Evolutionary conservation across 2,797 vertebrate genomes (phyloP), one percentile per base, ranked within the genome.

Genomic region (Brachyrhaphis roseni): DNA sequence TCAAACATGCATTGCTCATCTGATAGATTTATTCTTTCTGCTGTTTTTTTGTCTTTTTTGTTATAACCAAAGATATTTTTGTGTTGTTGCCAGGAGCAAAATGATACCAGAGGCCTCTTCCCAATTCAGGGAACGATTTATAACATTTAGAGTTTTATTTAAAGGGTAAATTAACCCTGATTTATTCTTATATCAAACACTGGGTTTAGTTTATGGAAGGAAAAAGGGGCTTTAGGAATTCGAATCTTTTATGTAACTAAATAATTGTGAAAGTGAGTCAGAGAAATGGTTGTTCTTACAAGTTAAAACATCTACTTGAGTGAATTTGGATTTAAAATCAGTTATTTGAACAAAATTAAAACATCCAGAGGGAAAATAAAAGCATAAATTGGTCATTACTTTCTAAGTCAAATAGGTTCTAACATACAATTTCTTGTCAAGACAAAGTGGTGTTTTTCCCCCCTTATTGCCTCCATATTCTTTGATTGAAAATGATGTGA

Each of bases 41-140:
- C 55, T 79, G 82, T 81, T 85, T 82, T 85, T 83, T 73, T 43
- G 45, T 41, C 79, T 85, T 82, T 85, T 62, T 86, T 86, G 36
- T 86, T 78, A 57, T 91, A 95, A 95, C 95, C 95, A 95, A 96
- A 96, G 92, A 95, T 92, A 82, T 91, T 91, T 91, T 90, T 93
- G 83, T 87, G 83, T 80, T 87, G 89, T 95, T 96, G 94, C 94
- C 95, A 94, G 94, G 94, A 90, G 95, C 95, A 95, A 91, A 92
- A 72, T 72, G 76, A 78, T 90, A 84, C 86, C 80, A 82, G 81
- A 90, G 82, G 86, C 87, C 81, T 93, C 80, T 82, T 86, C 83
- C 77, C 79, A 79, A 62, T 20, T 18, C 75, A 89, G 87, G 89
- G 84, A 86, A 55, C 79, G 78, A 76, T 41, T 71, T 90, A 79